Conservation (phyloP, 92 coral and sea anemone genomes). For the Galaxea fascicularis region DNA sequence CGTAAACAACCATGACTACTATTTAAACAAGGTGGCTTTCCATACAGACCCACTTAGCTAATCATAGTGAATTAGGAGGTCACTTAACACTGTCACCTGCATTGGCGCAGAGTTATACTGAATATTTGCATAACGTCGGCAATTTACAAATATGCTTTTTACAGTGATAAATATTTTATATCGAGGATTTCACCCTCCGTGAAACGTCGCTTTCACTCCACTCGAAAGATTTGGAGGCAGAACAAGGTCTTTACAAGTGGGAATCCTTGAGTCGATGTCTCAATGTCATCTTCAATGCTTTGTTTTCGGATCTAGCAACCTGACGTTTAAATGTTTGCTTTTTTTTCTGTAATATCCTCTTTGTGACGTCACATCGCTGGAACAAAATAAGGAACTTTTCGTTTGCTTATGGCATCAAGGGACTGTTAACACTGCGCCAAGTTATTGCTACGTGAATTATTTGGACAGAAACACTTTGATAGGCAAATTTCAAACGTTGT, state of each 20-base stretch:
- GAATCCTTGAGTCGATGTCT: neutral
- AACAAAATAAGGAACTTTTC: slow-evolving; percentile 1
- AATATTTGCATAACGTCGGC: slow-evolving; percentile 4
- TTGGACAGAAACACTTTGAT: neutral
- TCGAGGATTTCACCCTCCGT: slow-evolving; percentile 11
- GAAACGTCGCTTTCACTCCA: neutral
- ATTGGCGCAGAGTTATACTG: too few species aligned
- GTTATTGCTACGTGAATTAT: too few species aligned
- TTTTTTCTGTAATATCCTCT: neutral
- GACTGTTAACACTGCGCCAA: too few species aligned
- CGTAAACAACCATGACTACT: too few species aligned
- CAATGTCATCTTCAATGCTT: neutral
- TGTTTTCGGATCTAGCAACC: neutral
- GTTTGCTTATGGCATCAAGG: neutral
- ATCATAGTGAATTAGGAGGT: too few species aligned
- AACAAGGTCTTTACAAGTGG: neutral
- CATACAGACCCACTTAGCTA: neutral
- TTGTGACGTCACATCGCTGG: neutral
- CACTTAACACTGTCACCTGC: too few species aligned
- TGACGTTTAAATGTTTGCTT: neutral
- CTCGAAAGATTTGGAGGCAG: neutral
- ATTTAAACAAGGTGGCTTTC: too few species aligned
- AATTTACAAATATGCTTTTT: slow-evolving; percentile 5
- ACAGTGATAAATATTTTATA: slow-evolving; percentile 30
- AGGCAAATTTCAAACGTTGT: neutral